Base-by-base conservation (phyloP, 2,113 vertebrate genomes). In the Garra rufa region DNA sequence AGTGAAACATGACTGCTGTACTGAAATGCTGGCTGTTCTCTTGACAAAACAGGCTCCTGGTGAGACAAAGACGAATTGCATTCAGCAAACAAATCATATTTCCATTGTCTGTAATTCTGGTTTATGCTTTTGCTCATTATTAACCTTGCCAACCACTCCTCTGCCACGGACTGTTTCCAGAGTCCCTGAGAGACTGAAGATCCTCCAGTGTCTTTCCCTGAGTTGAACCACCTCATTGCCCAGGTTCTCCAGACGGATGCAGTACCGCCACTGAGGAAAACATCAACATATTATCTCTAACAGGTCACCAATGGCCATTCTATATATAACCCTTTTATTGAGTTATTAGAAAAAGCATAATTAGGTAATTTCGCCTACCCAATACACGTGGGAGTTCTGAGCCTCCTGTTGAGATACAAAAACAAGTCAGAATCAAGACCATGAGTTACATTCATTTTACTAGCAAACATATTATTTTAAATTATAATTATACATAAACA, bases 1-100 rank as follows among this genome's bases (percentile, higher is more conserved):
- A 99, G 92, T 83, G 98, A 99, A 85, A 99, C 98, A 0, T 99
- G 98, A 92, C 98, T 99, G 94, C 98, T 99, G 88, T 99, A 99
- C 92, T 99, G 98, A 93, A 99, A 99, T 0, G 98, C 98, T 0
- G 98, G 98, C 92, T 99, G 98, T 69, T 99, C 98, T 93, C 98
- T 99, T 44, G 98, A 99, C 82, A 99, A 91, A 88, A 99, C 97
- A 0, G 98, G 98, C 87, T 99, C 98, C 98, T 99, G 91, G 10
- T 75, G 80, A 91, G 6, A 57, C 28, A 81, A 67, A 59, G 70
- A 63, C 38, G 26, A 24, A 67, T 34, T 50, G 24, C 6, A 30
- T 61, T 78, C 0, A 78, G 34, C 21, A 61, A 55, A 73, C 55
- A 78, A 46, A 21, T 73, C 70, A 14, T 13, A 79, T 80, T 65